Evolutionary conservation across 2,888 invertebrate species (phyloP), one percentile per base, ranked within the genome.

Genomic region (Trachelus stipa): DNA sequence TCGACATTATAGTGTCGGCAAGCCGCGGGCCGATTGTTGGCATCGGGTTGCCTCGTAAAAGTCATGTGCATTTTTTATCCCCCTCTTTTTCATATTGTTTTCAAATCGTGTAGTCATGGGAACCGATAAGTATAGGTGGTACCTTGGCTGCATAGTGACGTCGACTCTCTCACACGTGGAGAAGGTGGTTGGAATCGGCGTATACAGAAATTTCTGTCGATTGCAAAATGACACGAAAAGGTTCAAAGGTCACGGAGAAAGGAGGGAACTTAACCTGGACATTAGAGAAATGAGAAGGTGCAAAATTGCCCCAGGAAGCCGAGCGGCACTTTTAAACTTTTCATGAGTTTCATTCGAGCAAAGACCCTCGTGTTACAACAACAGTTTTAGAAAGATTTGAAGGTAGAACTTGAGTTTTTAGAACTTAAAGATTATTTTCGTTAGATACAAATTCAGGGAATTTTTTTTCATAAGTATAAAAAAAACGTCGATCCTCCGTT

Each of bases 1-100:
- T 82, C 76, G 79, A 75, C 78, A 79, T 79, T 81, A 82, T 84
- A 81, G 83, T 81, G 79, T 77, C 77, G 75, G 77, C 79, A 69
- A 77, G 68, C 79, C 68, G 34, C 76, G 77, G 76, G 77, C 78
- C 78, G 79, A 74, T 34, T 74, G 31, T 33, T 30, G 76, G 86
- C 83, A 83, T 88, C 88, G 80, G 81, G 84, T 88, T 89, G 87
- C 87, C 85, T 85, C 87, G 87, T 88, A 87, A 88, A 89, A 88
- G 86, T 83, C 84, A 86, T 40, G 69, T 12, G 73, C 12, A 30
- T 37, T 73, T 23, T 76, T 75, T 75, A 76, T 75, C 79, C 68
- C 73, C 73, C 73, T 33, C 79, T 73, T 80, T 79, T 77, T 77
- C 75, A 76, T 56, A 76, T 73, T 81, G 76, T 73, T 86, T 86